phyloP scores from a whole-genome alignment of 2,113 vertebrate genomes.

The Ursus arctos region DNA sequence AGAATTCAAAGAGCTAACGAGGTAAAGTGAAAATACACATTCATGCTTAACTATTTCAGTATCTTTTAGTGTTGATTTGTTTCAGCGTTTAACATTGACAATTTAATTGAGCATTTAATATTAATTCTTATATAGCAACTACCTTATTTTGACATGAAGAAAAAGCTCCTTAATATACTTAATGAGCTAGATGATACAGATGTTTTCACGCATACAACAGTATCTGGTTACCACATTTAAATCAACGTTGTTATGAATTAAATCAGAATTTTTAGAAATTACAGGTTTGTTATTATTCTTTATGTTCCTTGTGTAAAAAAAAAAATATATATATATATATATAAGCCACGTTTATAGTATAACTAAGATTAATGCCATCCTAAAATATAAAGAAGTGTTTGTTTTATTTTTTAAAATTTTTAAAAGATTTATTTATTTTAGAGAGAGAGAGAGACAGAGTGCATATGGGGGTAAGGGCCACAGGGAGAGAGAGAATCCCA shows the following conservation, averaged over 20 bases:
- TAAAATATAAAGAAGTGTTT: not conserved
- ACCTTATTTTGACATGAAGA: not conserved
- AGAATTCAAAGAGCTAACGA: constrained; percentile 95
- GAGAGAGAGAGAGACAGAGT: not conserved
- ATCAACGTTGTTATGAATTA: not conserved
- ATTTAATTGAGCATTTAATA: not conserved
- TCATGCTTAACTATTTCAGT: not conserved
- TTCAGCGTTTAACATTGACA: not conserved
- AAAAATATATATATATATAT: constrained; percentile 10
- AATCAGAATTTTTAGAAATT: constrained; percentile 22
- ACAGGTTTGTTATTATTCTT: constrained; percentile 10
- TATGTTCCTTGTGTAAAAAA: constrained; percentile 20
- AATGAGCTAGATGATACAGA: not conserved
- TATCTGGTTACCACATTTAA: constrained; percentile 10
- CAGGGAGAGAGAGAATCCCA: not conserved
- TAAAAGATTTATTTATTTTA: not conserved
- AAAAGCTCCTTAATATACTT: constrained; percentile 5
- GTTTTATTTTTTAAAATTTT: not conserved
- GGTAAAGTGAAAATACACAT: constrained; percentile 87
- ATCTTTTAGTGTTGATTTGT: not conserved
- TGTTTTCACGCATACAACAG: not conserved
- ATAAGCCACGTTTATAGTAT: not conserved
- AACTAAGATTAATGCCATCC: not conserved
- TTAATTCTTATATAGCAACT: not conserved
- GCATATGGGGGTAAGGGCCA: not conserved